Conservation (phyloP, 2,888 invertebrate species). For the Caprella mutica region DNA sequence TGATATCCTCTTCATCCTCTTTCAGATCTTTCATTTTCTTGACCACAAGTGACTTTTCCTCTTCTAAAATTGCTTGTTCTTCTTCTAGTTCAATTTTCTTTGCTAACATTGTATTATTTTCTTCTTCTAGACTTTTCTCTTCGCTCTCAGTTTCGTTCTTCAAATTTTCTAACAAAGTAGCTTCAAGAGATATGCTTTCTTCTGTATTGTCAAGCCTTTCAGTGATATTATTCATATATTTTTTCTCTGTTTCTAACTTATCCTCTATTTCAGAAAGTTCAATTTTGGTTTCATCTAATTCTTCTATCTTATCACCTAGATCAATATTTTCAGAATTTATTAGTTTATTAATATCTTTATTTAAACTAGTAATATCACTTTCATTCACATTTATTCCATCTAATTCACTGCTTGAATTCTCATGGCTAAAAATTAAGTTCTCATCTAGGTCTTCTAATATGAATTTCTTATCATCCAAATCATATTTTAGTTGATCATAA, state of each 20-base stretch:
- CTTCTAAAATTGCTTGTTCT: constrained; percentile 1
- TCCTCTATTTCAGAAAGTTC: background rate
- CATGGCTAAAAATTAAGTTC: background rate
- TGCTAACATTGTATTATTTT: background rate
- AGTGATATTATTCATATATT: background rate
- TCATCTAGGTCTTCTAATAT: background rate
- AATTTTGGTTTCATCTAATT: background rate
- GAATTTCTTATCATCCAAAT: too few species aligned
- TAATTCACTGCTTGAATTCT: background rate
- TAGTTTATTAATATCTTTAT: background rate
- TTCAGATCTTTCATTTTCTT: background rate
- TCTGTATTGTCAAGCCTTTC: background rate
- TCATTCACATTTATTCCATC: background rate
- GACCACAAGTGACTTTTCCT: background rate
- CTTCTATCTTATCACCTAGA: background rate
- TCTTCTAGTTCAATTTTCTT: background rate
- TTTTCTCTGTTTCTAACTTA: background rate
- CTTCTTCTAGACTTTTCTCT: background rate
- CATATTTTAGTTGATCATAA: too few species aligned
- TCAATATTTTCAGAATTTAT: background rate
- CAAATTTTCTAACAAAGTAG: background rate
- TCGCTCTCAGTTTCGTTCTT: background rate
- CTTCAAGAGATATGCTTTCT: background rate
- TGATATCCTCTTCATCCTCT: background rate
- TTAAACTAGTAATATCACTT: background rate